A percentile compares a stretch with the other conserved stretches of the same genome.
Evolutionary conservation across 1,140 invertebrate genomes (phyloP).

Genomic region (Gryon sp.): DNA sequence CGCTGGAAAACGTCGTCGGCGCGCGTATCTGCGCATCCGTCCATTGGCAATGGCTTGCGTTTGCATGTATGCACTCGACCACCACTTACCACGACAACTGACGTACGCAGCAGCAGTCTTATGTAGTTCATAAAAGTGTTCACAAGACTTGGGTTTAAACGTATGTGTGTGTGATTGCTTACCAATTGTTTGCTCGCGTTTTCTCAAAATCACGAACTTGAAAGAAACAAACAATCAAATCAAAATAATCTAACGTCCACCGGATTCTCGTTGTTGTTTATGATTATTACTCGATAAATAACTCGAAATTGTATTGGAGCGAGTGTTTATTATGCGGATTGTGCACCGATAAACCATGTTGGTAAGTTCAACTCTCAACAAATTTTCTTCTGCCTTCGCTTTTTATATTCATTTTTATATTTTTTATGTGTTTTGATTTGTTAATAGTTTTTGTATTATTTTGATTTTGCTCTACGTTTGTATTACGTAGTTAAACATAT

Average conservation of each 20-base stretch:
- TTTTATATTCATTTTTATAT: conserved; percentile 11
- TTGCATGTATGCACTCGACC: conserved; percentile 3
- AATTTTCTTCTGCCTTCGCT: background rate
- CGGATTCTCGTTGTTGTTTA: no score
- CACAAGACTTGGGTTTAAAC: conserved; percentile 42
- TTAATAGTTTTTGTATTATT: no score
- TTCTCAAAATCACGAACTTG: conserved; percentile 19
- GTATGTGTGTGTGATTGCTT: conserved; percentile 56
- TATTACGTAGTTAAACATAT: no score
- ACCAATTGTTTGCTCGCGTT: conserved; percentile 17
- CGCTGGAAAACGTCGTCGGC: background rate
- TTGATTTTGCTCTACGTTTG: no score
- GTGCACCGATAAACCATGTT: conserved; percentile 68
- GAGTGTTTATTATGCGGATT: conserved; percentile 51
- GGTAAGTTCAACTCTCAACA: conserved; percentile 58
- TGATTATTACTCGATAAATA: no score
- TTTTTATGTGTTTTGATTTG: no score
- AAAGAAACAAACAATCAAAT: no score
- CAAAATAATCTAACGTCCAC: no score
- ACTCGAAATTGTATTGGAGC: background rate
- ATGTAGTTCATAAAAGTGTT: conserved; percentile 58
- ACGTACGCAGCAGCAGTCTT: conserved; percentile 50
- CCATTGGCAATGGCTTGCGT: background rate
- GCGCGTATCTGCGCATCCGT: conserved; percentile 20
- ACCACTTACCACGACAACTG: conserved; percentile 9